Percentiles rank a stretch among this genome's conserved stretches.
phyloP scores from a whole-genome alignment of 2,797 vertebrate species.

The Oreortyx pictus region DNA sequence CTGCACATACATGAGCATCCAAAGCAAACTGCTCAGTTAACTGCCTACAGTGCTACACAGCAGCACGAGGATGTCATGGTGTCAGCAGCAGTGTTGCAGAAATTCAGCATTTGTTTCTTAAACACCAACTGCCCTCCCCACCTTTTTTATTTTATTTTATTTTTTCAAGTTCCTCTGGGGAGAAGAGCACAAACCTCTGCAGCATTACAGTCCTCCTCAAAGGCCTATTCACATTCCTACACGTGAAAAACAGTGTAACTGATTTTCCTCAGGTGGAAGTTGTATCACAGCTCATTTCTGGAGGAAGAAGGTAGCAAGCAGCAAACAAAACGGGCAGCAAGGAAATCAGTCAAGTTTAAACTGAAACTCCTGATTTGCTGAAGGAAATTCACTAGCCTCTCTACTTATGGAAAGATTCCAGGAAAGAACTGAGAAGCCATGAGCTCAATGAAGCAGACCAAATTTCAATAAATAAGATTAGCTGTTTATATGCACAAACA shows the following conservation, averaged over 20 bases:
- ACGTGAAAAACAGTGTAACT: not conserved
- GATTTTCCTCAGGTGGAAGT: slow-evolving; percentile 29
- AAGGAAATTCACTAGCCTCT: slow-evolving; percentile 11
- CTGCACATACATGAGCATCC: not conserved
- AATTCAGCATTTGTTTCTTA: not conserved
- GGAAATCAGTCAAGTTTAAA: slow-evolving; percentile 37
- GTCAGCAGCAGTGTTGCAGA: not conserved
- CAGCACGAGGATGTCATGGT: not conserved
- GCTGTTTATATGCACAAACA: slow-evolving; percentile 41
- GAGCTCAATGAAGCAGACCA: slow-evolving; percentile 25
- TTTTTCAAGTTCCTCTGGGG: not conserved
- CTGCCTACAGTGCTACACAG: not conserved
- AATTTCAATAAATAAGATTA: slow-evolving; percentile 9
- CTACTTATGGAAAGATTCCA: slow-evolving; percentile 5
- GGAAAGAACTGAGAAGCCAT: slow-evolving; percentile 23
- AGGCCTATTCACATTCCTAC: not conserved
- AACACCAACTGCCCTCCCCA: accelerated
- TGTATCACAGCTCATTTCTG: slow-evolving; percentile 30
- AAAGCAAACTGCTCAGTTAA: not conserved
- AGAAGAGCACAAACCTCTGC: not conserved
- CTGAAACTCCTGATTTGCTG: slow-evolving; percentile 20
- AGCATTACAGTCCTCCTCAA: not conserved
- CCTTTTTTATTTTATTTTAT: not conserved
- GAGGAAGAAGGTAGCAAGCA: slow-evolving; percentile 61
- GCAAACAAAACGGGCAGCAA: slow-evolving; percentile 47